Base-by-base conservation (phyloP, 2,113 vertebrate species). In the Trinectes maculatus region DNA sequence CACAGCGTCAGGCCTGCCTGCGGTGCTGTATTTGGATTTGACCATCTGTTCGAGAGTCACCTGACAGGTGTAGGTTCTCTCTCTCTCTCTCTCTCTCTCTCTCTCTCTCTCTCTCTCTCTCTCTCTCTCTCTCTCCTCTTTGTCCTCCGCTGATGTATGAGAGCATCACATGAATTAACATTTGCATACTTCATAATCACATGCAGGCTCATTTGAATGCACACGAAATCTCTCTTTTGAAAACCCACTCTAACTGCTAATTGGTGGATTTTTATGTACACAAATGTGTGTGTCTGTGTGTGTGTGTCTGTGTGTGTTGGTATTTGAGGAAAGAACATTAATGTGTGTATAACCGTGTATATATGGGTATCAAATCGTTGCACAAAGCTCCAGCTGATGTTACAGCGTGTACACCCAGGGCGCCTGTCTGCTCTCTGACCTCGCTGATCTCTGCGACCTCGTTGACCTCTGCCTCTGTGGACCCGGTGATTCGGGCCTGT, bases 31-130 rank as follows among this genome's bases (percentile, higher is more conserved):
- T 89, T 89, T 86, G 84, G 84, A 80, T 77, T 65, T 6, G 64
- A 68, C 89, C 87, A 90, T 89, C 89, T 90, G 87, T 58, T 90
- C 55, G 0, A 49, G 71, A 79, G 79, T 87, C 86, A 87, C 87
- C 87, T 90, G 88, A 82, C 85, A 87, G 86, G 88, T 90, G 87
- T 76, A 85, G 71, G 69, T 73, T 67, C 67, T 44, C 47, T 33
- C 42, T 24, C n/a, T n/a, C n/a, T n/a, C n/a, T n/a, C n/a, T 39
- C 22, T 40, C 13, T 29, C 3, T 46, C 46, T 42, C 34, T 43
- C 31, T 65, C 46, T 29, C 49, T 64, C 28, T 36, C 24, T 39
- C 12, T 28, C 2, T 37, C 43, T 46, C 39, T 42, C 28, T 67
- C 22, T 59, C 19, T 59, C 19, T 26, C 16, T 36, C 29, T 12